Evolutionary conservation across 2,888 invertebrate genomes (phyloP), one percentile per base, ranked within the genome.

Genomic region (Rhimphoctona megacephalus): DNA sequence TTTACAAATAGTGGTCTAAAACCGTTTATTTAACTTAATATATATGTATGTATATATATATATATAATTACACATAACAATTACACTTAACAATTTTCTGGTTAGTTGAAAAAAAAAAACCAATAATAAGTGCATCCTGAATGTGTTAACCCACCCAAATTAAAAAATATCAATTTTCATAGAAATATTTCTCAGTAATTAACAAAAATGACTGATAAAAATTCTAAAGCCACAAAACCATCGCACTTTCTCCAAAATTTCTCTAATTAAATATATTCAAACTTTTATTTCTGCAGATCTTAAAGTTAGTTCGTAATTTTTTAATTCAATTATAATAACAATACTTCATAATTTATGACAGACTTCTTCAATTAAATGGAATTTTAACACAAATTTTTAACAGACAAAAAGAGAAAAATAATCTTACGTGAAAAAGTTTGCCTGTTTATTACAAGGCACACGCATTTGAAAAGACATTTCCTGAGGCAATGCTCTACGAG

Each of bases 401-500:
- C 8, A 11, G 57, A 57, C 11, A 11, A 49, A 49, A 57, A 57
- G 22, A 5, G 25, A 36, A 66, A 36, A 19, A n/a, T n/a, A n/a
- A 39, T 67, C n/a, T 67, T 39, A 36, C 36, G 33, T 67, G 33
- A 39, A 22, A 22, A 39, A 67, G 33, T 67, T 46, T 54, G 39
- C 39, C 54, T 49, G 43, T 69, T 69, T 36, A 69, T 76, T 82
- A 30, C 36, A 30, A 54, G 49, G 61, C 46, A 57, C 57, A 61
- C 69, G 57, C 69, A 61, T 43, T 46, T 76, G 43, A 77, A 79
- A 72, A 72, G 66, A 78, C 52, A 72, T 83, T 83, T 66, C 83
- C 78, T 73, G 52, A 30, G 77, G 83, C 83, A 78, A 64, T 33
- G 64, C 49, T 78, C 64, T 49, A 54, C 46, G 66, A 52, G 8